Evolutionary conservation across 1,140 invertebrate species (phyloP).

Genomic region (Hypsibius dujardini): DNA sequence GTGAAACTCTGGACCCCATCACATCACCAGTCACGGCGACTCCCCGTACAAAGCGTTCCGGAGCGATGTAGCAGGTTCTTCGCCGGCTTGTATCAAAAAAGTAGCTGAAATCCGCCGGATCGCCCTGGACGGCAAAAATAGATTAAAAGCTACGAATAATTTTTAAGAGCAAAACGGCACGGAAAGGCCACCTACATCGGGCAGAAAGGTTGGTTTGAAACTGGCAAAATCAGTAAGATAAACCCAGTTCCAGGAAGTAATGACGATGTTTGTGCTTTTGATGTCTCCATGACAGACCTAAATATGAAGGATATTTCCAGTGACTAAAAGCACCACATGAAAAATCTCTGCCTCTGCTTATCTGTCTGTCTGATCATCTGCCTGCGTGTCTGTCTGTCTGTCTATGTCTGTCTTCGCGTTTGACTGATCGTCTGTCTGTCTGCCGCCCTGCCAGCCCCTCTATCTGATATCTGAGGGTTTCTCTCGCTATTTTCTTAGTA

Average conservation of each 20-base stretch:
- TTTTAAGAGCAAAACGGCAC: neutral
- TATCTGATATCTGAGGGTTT: too few species aligned
- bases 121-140: slow-evolving; percentile 43
- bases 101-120: slow-evolving; percentile 96
- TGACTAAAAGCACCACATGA: slow-evolving; percentile 26
- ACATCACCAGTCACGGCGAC: slow-evolving; percentile 21
- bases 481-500: too few species aligned
- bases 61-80: slow-evolving; percentile 83
- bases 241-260: slow-evolving; percentile 94
- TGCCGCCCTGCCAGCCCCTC: too few species aligned
- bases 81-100: slow-evolving; percentile 95
- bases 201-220: slow-evolving; percentile 89
- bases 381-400: too few species aligned
- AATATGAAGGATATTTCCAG: slow-evolving; percentile 25
- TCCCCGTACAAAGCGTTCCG: slow-evolving; percentile 51
- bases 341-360: slow-evolving; percentile 38
- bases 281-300: slow-evolving; percentile 93
- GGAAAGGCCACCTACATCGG: slow-evolving; percentile 42
- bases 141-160: slow-evolving; percentile 15
- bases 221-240: slow-evolving; percentile 91
- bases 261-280: slow-evolving; percentile 90
- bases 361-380: too few species aligned
- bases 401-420: too few species aligned
- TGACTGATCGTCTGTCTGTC: too few species aligned
- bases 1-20: slow-evolving; percentile 24